Evolutionary conservation across 2,113 vertebrate species (phyloP).

Genomic region (Burhinus oedicnemus): DNA sequence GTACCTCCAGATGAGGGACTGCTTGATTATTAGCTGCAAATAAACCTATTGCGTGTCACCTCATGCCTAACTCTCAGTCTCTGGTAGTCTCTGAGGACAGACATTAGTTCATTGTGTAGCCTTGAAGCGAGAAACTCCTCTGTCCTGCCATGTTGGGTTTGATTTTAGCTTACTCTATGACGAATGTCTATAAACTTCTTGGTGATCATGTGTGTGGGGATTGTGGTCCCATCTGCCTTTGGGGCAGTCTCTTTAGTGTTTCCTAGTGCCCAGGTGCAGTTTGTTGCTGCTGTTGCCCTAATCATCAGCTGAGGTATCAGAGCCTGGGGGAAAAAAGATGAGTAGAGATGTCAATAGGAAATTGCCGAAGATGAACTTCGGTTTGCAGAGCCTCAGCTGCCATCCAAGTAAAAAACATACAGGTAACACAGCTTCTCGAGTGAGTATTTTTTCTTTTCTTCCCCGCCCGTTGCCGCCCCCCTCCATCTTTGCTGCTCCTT

Average conservation of each 20-base stretch:
- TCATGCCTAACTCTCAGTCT: neutral
- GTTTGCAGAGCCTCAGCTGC: neutral
- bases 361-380: neutral
- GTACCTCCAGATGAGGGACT: neutral
- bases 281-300: neutral
- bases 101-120: neutral
- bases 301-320: neutral
- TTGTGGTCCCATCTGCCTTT: neutral
- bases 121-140: neutral
- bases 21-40: slow-evolving; percentile 1
- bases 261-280: neutral
- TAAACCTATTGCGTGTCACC: neutral
- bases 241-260: neutral
- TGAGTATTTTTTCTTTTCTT: neutral
- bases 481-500: neutral
- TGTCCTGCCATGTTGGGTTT: neutral
- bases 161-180: neutral
- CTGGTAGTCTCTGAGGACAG: neutral
- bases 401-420: neutral
- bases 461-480: rapidly evolving
- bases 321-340: neutral
- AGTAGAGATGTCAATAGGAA: neutral
- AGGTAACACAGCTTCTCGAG: neutral
- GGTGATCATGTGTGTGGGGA: rapidly evolving
- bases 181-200: neutral